Base-by-base conservation (phyloP, 2,113 vertebrate genomes). In the Syngnathus scovelli region DNA sequence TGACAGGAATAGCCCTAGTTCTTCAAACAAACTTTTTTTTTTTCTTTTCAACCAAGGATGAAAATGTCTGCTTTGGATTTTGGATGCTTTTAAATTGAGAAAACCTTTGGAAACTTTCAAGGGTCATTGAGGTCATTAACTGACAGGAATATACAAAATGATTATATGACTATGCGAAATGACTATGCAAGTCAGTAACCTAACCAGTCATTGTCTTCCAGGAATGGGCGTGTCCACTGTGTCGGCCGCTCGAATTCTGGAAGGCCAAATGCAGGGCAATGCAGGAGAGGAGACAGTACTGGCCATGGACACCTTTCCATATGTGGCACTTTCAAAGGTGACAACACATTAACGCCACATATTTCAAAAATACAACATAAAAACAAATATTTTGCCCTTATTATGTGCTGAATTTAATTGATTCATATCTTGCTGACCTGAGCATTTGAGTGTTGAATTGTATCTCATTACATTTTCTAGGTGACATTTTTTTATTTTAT, bases 151-250 rank as follows among this genome's bases (percentile, higher is more conserved):
- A 56, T 10, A 43, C 23, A 56, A 36, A 27, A 55, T 27, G 21
- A 33, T 52, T 11, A 5, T 6, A 1, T 43, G 54, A 55, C 27
- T 6, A 13, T 55, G 27, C 27, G 27, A 33, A 33, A 33, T 33
- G 27, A 33, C 27, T 33, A 33, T 6, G 60, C 7, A n/a, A 48
- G 12, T 46, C 58, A n/a, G 9, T 61, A 58, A 61, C 23, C 68
- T 59, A 43, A 43, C 41, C 41, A 78, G 55, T 78, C 46, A 48
- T 62, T 70, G 15, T 81, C 51, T 49, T 41, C 1, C 79, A 93
- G 92, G 92, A 18, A 93, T 93, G 92, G 92, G 92, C 0, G 86
- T 93, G 62, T 88, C 91, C 44, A 93, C 92, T 0, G 91, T 93
- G 59, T 89, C 92, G 1, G 92, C 92, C 15, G 88, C 92, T 19